phyloP scores from a whole-genome alignment of 1,140 invertebrate genomes.

The Campodea augens region DNA sequence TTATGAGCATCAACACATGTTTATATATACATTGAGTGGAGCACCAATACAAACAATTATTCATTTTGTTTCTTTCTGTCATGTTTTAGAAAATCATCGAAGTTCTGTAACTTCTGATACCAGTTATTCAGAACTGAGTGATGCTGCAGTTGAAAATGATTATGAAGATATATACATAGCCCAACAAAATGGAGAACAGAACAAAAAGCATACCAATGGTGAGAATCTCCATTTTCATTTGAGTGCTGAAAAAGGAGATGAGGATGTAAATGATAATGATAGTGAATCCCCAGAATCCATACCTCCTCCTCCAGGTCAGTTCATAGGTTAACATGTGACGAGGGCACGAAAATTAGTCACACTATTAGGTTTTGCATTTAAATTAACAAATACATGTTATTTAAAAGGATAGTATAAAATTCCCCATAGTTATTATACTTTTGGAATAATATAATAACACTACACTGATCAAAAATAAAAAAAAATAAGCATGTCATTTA shows the following conservation, averaged over 20 bases:
- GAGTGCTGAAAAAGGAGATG: background rate
- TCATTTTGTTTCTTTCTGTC: background rate
- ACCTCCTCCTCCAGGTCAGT: constrained; percentile 3
- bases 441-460: no score
- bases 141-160: constrained; percentile 12
- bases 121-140: constrained; percentile 9
- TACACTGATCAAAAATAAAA: no score
- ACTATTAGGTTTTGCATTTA: no score
- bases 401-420: no score
- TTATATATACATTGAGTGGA: no score
- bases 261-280: background rate
- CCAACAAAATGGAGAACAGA: constrained; percentile 3
- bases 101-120: constrained; percentile 4
- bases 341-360: no score
- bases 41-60: no score
- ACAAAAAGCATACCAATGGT: constrained; percentile 8
- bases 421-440: no score
- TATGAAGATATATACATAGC: constrained; percentile 16
- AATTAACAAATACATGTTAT: no score
- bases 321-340: no score
- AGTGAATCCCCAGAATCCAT: background rate
- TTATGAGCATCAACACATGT: no score
- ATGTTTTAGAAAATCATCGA: background rate
- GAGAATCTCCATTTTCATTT: background rate
- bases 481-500: no score